Base-by-base conservation (phyloP, 92 coral and sea anemone species). In the Paragorgia papillata region DNA sequence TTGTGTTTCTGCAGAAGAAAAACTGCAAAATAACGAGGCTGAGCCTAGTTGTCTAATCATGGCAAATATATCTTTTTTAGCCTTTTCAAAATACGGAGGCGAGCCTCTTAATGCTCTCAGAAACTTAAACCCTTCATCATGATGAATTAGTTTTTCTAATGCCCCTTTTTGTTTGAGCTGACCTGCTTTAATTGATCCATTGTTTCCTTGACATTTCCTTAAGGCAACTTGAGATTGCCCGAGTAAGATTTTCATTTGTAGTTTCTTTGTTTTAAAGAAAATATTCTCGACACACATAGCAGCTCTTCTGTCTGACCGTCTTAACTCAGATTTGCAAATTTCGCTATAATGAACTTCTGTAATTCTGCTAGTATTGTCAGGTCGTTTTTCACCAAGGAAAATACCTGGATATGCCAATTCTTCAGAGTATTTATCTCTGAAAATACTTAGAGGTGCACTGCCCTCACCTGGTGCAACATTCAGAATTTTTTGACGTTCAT, bases 261-360 rank as follows among this genome's bases (percentile, higher is more conserved):
- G 13, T 60, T 82, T 74, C 64, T 73, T 81, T 27, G 74, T 54
- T 71, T 80, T 81, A 46, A 26, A 85, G 64, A 85, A 81, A 22
- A 80, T 37, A 10, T 37, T 37, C 10, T 37, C 43, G 53, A 83
- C 49, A 69, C 87, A 83, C 84, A 78, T 83, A 25, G 87, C 83
- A 64, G 87, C 90, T 58, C 82, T 82, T 60, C 90, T 59, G 69
- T 83, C 80, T 41, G 80, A 69, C 35, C 74, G 77, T 58, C 88
- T 84, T 40, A 83, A 43, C 30, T 83, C 88, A 43, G 88, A 84
- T 73, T 84, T 84, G 56, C 81, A 84, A 15, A 80, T 84, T 49
- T 84, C 88, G 25, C 85, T 80, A 26, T 62, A 55, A 17, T 81
- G 66, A 33, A 81, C 85, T 22, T 49, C 33, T 14, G 24, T 57